phyloP scores from a whole-genome alignment of 2,113 vertebrate species.

The Ceyx margarethae region DNA sequence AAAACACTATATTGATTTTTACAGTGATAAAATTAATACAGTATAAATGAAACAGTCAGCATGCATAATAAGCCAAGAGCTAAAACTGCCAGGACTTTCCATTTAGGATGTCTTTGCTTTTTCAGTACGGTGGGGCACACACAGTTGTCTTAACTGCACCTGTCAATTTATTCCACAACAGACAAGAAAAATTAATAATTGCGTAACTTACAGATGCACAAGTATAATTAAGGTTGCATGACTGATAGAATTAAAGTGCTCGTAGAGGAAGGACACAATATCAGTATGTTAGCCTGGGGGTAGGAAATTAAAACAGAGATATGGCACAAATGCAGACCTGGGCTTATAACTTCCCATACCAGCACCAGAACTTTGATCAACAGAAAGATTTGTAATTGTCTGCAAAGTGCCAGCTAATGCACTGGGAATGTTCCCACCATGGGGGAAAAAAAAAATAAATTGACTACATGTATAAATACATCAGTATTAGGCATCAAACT shows the following conservation, averaged over 20 bases:
- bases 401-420: background rate
- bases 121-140: background rate
- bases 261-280: background rate
- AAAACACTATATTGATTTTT: background rate
- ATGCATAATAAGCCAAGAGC: background rate
- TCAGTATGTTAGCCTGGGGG: background rate
- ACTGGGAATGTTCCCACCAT: background rate
- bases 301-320: background rate
- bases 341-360: background rate
- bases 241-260: background rate
- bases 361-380: background rate
- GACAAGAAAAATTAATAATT: background rate
- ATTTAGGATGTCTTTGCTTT: background rate
- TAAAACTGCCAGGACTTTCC: background rate
- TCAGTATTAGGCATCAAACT: background rate
- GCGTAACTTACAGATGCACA: background rate
- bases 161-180: background rate
- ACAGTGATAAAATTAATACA: background rate
- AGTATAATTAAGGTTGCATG: background rate
- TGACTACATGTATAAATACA: background rate
- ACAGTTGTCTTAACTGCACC: background rate
- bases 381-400: background rate
- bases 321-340: background rate
- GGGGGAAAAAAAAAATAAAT: background rate
- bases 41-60: background rate